phyloP scores from a whole-genome alignment of 1,140 invertebrate genomes.

The Drosophila simulans region DNA sequence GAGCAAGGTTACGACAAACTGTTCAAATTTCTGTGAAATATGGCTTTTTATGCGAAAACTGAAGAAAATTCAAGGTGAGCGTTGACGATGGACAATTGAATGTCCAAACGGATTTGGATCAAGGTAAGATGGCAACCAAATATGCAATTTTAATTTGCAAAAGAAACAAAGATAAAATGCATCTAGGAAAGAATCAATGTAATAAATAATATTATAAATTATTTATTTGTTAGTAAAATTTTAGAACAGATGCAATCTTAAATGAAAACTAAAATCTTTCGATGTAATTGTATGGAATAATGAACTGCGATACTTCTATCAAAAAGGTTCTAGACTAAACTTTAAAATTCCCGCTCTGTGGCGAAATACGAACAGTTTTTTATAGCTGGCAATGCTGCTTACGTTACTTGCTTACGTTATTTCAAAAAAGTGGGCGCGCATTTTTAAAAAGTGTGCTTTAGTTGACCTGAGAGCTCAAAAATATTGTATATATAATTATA shows the following conservation, averaged over 20 bases:
- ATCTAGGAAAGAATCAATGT: neutral
- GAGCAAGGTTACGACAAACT: conserved; percentile 57
- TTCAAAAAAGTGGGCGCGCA: neutral
- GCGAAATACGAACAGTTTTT: neutral
- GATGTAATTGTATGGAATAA: too few relatives aligned
- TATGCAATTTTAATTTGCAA: too few relatives aligned
- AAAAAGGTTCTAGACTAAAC: neutral
- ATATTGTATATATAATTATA: neutral
- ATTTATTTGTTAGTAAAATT: neutral
- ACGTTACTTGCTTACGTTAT: neutral
- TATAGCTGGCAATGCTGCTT: neutral
- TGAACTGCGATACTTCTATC: neutral
- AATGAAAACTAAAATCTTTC: too few relatives aligned
- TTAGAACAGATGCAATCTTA: too few relatives aligned
- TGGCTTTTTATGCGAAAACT: conserved; percentile 38
- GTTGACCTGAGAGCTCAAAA: neutral
- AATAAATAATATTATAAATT: neutral
- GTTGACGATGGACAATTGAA: conserved; percentile 23
- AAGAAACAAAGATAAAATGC: neutral
- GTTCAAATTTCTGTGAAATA: conserved; percentile 45
- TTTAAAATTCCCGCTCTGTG: neutral
- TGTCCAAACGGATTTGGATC: conserved; percentile 10
- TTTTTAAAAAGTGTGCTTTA: neutral
- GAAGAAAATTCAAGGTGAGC: conserved; percentile 27
- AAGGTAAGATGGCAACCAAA: conserved; percentile 8